Base-by-base conservation (phyloP, 2,888 invertebrate genomes). In the Leptura quadrifasciata region DNA sequence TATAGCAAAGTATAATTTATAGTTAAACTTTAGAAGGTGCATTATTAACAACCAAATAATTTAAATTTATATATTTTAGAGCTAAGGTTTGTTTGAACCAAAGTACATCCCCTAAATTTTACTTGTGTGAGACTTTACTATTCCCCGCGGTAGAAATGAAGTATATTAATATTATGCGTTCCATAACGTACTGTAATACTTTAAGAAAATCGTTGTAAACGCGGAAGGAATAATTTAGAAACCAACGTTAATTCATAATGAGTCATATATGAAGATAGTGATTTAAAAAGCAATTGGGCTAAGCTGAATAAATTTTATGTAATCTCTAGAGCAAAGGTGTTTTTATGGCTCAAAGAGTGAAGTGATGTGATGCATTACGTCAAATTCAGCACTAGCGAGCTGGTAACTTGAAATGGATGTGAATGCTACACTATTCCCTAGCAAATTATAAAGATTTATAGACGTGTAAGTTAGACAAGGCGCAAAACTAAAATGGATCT, bases 401-500 rank as follows among this genome's bases (percentile, higher is more conserved):
- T 78, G 79, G 79, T 77, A 80, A 77, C 78, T 80, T 77, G 76
- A 78, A 82, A 84, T 82, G 82, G 82, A 83, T 83, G 83, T 79
- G 83, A 84, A 84, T 83, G 82, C 78, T 83, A 81, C 83, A 81
- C 83, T 81, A 81, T 80, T 79, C 84, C 82, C 81, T 82, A 79
- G 83, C 82, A 85, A 85, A 85, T 85, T 85, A 84, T 84, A 85
- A 84, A 84, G 85, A 85, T 85, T 85, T 85, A 85, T 85, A 83
- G 84, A 79, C 84, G 81, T 82, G 83, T 82, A 84, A 84, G 83
- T 83, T 85, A 84, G 82, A 83, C 83, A 83, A 83, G 82, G 83
- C 83, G 83, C 79, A 79, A 80, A 81, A 80, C 80, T 81, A 79
- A 77, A 82, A 82, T 80, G 82, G 79, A 83, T 84, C 82, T 79